These are phyloP conservation scores for Amphiura filiformis DNA, from an alignment of 35 echinoderm and acorn worm species.

Conservation along the genomic window DNA sequence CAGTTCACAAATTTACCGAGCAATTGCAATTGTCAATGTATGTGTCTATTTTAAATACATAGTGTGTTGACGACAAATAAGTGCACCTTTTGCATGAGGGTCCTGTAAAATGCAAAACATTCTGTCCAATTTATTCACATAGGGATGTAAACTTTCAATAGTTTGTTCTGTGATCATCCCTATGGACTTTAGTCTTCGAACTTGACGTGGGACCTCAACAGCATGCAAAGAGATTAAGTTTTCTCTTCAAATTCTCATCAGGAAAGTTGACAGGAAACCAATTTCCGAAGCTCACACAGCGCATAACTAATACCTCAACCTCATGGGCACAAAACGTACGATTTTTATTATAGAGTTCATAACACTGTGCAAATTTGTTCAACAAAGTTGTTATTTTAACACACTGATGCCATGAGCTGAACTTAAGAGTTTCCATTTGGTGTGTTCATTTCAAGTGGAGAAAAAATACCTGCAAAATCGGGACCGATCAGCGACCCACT, in stretches of 20 bases:
- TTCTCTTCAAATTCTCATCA: neutral
- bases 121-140: neutral
- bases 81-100: no score
- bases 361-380: neutral
- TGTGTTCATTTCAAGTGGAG: no score
- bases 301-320: neutral
- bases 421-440: no score
- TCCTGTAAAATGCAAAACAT: no score
- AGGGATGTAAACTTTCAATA: no score
- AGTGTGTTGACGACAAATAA: no score
- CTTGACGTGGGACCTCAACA: neutral
- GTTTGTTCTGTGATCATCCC: neutral
- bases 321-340: neutral
- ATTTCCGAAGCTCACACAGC: neutral
- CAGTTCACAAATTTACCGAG: no score
- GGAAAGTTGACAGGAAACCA: neutral
- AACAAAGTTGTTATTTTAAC: neutral
- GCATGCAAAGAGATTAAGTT: neutral
- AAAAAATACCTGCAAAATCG: neutral
- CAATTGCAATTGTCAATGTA: no score
- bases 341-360: neutral
- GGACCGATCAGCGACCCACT: neutral
- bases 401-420: neutral
- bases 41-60: no score
- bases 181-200: neutral